Percentiles rank a stretch among this genome's conserved stretches.
phyloP scores from a whole-genome alignment of 2,888 invertebrate species.

The Philereme transversata region DNA sequence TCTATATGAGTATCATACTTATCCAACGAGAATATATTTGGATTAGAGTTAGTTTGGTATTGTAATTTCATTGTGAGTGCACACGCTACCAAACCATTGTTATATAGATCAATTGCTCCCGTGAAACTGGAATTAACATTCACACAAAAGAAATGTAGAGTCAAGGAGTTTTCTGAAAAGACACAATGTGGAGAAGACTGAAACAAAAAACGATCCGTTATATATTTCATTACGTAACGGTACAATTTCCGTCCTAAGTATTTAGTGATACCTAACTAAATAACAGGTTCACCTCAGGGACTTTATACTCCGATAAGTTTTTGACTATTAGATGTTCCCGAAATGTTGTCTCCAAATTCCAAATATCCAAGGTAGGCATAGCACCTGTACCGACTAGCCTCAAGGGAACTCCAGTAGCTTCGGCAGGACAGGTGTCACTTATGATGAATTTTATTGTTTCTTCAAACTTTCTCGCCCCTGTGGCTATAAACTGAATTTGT shows the following conservation, averaged over 20 bases:
- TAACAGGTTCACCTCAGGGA: slow-evolving; percentile 63
- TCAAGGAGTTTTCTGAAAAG: slow-evolving; percentile 72
- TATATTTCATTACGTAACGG: background rate
- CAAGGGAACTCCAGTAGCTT: slow-evolving; percentile 75
- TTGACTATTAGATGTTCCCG: slow-evolving; percentile 84
- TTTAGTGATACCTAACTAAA: too few species aligned
- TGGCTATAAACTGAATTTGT: slow-evolving; percentile 69
- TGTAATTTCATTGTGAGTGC: slow-evolving; percentile 66
- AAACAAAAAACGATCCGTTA: slow-evolving; percentile 41
- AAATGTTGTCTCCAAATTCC: slow-evolving; percentile 83
- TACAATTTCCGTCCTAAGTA: too few species aligned
- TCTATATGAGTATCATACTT: slow-evolving; percentile 73
- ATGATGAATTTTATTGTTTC: slow-evolving; percentile 74
- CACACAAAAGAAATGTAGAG: slow-evolving; percentile 71
- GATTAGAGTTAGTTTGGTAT: slow-evolving; percentile 63
- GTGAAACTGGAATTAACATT: slow-evolving; percentile 63
- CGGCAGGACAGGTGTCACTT: slow-evolving; percentile 78
- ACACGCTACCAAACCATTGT: slow-evolving; percentile 74
- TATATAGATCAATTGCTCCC: slow-evolving; percentile 69
- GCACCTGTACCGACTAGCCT: slow-evolving; percentile 80
- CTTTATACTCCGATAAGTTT: slow-evolving; percentile 75
- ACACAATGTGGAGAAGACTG: slow-evolving; percentile 76
- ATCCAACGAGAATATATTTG: slow-evolving; percentile 68
- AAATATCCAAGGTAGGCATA: slow-evolving; percentile 83
- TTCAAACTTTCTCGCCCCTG: slow-evolving; percentile 62